Percentiles rank a stretch among this genome's conserved stretches.
Evolutionary conservation across 2,113 vertebrate species (phyloP).

Genomic region (Neodon shergylaensis): DNA sequence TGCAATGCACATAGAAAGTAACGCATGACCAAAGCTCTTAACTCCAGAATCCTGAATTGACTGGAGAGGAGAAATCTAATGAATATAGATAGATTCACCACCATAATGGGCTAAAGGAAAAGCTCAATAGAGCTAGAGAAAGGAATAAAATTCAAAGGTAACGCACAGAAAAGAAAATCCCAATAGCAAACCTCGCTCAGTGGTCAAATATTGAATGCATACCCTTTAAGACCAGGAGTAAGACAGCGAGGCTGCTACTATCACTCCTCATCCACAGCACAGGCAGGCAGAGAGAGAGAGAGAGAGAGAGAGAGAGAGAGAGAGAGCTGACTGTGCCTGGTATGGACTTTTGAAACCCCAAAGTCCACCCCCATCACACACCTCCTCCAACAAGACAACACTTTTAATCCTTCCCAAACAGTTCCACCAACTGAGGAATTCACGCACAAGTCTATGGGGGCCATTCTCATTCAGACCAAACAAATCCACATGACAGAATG

Average conservation of each 20-base stretch:
- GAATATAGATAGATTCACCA: background rate
- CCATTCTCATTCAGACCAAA: background rate
- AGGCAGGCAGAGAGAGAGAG: background rate
- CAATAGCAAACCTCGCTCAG: background rate
- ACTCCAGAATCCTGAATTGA: background rate
- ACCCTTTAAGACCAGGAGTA: background rate
- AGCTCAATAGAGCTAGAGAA: slow-evolving; percentile 1
- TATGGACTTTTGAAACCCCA: background rate
- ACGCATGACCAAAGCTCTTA: background rate
- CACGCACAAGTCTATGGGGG: background rate
- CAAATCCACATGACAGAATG: background rate
- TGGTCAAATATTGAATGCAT: background rate
- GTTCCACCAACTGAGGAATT: background rate
- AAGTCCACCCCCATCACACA: background rate
- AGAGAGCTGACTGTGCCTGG: background rate
- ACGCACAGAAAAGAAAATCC: background rate
- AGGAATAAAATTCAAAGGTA: background rate
- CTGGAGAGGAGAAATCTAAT: background rate
- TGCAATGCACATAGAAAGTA: background rate
- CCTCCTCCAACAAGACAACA: background rate
- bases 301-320: background rate
- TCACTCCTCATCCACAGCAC: background rate
- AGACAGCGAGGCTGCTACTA: background rate
- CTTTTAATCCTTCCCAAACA: background rate
- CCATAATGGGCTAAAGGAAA: background rate